phyloP scores from a whole-genome alignment of 2,797 vertebrate genomes.

The Liparis tanakae region DNA sequence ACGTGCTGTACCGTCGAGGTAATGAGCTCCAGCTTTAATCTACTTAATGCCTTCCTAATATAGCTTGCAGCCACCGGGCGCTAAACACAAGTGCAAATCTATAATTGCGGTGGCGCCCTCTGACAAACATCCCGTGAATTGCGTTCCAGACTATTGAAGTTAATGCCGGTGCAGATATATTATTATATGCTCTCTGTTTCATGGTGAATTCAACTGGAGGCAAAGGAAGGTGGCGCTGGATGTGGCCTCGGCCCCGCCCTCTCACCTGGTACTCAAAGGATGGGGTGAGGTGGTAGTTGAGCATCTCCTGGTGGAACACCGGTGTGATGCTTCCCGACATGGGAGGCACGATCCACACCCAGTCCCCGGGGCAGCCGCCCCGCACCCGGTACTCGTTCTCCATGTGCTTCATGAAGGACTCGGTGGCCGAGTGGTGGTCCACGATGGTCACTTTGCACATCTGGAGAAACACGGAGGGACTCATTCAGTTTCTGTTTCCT shows the following conservation, averaged over 20 bases:
- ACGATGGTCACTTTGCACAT: constrained; percentile 97
- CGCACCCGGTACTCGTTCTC: constrained; percentile 95
- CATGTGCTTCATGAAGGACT: constrained; percentile 99
- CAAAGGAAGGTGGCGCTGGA: background rate
- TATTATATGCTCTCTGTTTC: background rate
- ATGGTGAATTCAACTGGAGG: background rate
- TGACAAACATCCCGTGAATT: background rate
- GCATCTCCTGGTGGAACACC: constrained; percentile 99
- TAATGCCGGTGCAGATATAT: background rate
- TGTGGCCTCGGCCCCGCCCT: background rate
- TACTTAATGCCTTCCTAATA: constrained; percentile 24
- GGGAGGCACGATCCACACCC: constrained; percentile 99
- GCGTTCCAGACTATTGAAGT: background rate
- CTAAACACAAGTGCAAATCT: constrained; percentile 8
- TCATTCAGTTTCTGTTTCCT: background rate
- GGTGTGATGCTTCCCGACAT: constrained; percentile 99
- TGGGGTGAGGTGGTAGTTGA: constrained; percentile 97
- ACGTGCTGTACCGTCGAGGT: background rate
- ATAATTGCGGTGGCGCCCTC: background rate
- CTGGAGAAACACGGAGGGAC: constrained; percentile 65
- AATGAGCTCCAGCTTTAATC: constrained; percentile 23
- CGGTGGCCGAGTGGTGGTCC: constrained; percentile 97
- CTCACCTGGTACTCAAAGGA: constrained; percentile 98
- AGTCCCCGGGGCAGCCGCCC: constrained; percentile 96
- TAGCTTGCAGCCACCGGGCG: background rate